phyloP scores from a whole-genome alignment of 2,797 vertebrate species.

The Sylvia borin region DNA sequence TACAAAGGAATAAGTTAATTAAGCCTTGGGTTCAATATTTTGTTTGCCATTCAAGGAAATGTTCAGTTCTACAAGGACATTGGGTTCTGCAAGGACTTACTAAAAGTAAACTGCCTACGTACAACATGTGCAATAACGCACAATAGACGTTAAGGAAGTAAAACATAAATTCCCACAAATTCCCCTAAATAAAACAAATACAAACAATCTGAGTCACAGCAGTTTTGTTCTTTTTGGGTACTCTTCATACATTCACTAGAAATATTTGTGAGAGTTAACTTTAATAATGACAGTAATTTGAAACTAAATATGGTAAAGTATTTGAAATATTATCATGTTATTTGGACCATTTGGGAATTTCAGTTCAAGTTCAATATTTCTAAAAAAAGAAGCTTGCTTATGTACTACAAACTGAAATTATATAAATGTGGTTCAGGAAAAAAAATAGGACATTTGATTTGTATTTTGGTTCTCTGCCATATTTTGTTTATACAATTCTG shows the following conservation, averaged over 20 bases:
- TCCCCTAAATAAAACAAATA: slow-evolving; percentile 23
- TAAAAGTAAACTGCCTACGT: slow-evolving; percentile 50
- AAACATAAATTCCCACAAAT: slow-evolving; percentile 27
- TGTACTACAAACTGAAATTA: slow-evolving; percentile 29
- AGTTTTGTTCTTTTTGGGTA: slow-evolving; percentile 4
- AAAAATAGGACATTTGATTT: neutral
- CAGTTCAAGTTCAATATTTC: slow-evolving; percentile 41
- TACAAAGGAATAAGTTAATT: neutral
- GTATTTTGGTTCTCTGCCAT: slow-evolving; percentile 27
- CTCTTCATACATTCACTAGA: neutral
- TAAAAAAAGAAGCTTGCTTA: slow-evolving; percentile 46
- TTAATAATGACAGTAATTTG: slow-evolving; percentile 14
- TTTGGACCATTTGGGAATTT: slow-evolving; percentile 37
- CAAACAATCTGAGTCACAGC: neutral
- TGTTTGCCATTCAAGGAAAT: slow-evolving; percentile 4
- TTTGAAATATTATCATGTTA: slow-evolving; percentile 28
- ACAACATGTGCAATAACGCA: slow-evolving; percentile 38
- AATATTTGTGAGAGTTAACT: slow-evolving; percentile 13
- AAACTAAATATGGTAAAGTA: slow-evolving; percentile 55
- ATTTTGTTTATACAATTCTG: neutral
- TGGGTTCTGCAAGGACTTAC: slow-evolving; percentile 5
- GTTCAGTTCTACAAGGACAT: neutral
- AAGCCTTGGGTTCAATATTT: neutral
- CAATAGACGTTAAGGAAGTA: neutral
- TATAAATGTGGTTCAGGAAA: neutral